Conservation (phyloP, 2,888 invertebrate species). For the Drosophila rellima region DNA sequence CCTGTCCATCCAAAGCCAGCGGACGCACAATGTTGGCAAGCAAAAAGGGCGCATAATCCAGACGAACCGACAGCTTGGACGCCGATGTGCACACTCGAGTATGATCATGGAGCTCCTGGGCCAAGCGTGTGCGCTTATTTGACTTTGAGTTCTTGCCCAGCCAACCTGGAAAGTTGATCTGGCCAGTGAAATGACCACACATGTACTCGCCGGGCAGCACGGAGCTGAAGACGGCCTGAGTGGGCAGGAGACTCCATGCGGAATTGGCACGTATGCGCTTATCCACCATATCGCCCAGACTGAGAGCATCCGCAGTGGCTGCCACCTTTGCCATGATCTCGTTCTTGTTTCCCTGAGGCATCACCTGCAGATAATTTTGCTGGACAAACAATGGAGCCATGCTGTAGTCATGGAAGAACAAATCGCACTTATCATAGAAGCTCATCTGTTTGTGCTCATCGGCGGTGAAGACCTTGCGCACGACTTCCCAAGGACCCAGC, state of each 20-base stretch:
- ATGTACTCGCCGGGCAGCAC: slow-evolving; percentile 95
- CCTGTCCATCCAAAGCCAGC: slow-evolving; percentile 89
- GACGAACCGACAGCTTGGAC: slow-evolving; percentile 92
- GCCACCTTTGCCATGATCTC: slow-evolving; percentile 90
- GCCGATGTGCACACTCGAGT: slow-evolving; percentile 93
- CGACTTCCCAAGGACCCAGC: slow-evolving; percentile 97
- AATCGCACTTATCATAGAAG: slow-evolving; percentile 92
- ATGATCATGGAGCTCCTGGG: slow-evolving; percentile 95
- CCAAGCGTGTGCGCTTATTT: slow-evolving; percentile 92
- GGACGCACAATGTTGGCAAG: slow-evolving; percentile 92
- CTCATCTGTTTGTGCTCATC: slow-evolving; percentile 92
- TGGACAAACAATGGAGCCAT: slow-evolving; percentile 98
- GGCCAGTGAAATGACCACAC: slow-evolving; percentile 91
- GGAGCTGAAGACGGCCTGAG: slow-evolving; percentile 95
- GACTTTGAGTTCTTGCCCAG: slow-evolving; percentile 96
- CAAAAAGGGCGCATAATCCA: slow-evolving; percentile 95
- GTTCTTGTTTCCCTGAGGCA: slow-evolving; percentile 89
- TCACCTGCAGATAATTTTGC: slow-evolving; percentile 96
- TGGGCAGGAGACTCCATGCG: slow-evolving; percentile 95
- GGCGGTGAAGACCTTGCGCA: slow-evolving; percentile 94
- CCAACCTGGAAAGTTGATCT: slow-evolving; percentile 97
- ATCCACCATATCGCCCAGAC: slow-evolving; percentile 94
- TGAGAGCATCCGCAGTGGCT: slow-evolving; percentile 94
- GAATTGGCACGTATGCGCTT: slow-evolving; percentile 91
- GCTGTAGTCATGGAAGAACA: slow-evolving; percentile 99